Evolutionary conservation across 2,797 vertebrate species (phyloP).

Genomic region (Phrynocephalus vlangalii): DNA sequence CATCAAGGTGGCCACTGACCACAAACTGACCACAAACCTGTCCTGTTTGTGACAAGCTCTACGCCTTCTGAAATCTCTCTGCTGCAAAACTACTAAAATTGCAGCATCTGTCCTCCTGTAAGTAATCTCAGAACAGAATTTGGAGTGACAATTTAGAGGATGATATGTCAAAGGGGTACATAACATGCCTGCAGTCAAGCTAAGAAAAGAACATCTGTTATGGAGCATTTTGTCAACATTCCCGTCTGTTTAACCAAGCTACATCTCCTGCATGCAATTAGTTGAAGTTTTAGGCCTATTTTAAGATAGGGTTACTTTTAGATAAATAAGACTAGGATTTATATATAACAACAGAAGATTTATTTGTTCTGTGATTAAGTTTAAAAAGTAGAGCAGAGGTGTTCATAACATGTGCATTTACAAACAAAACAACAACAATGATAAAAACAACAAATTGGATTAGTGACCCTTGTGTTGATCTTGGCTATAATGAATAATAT

Average conservation of each 20-base stretch:
- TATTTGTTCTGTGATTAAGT: not conserved
- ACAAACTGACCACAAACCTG: no score
- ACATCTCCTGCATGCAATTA: conserved; percentile 47
- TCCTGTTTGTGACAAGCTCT: not conserved
- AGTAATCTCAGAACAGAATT: conserved; percentile 50
- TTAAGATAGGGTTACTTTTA: not conserved
- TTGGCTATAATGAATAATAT: no score
- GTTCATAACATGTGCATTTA: not conserved
- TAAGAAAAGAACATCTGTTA: conserved; percentile 50
- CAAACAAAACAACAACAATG: not conserved
- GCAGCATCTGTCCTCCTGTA: not conserved
- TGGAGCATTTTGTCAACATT: conserved; percentile 44
- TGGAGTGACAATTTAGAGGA: conserved; percentile 29
- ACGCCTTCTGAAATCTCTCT: not conserved
- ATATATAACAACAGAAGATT: conserved; percentile 4
- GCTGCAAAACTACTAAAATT: not conserved
- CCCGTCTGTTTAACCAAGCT: conserved; percentile 36
- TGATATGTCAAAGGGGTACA: conserved; percentile 14
- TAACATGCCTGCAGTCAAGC: conserved; percentile 40
- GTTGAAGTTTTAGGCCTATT: not conserved
- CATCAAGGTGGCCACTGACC: not conserved
- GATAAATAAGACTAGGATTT: not conserved
- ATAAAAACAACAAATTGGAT: not conserved
- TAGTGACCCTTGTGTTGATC: no score
- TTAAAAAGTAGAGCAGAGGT: not conserved